phyloP scores from a whole-genome alignment of 1,140 invertebrate species.

The Papilio helenus region DNA sequence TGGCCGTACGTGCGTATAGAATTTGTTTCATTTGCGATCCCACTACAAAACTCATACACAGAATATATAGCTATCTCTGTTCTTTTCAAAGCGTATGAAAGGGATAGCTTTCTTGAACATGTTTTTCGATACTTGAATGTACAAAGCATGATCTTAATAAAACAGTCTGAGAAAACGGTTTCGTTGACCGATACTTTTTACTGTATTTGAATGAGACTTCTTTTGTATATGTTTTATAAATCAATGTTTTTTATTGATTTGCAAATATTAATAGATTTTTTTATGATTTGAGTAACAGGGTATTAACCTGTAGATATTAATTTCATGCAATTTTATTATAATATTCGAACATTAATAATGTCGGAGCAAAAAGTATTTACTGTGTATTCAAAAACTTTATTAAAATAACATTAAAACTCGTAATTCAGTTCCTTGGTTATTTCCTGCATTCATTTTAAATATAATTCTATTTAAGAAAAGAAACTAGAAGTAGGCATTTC shows the following conservation, averaged over 20 bases:
- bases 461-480: too few species aligned
- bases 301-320: neutral
- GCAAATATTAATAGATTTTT: neutral
- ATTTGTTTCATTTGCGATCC: slow-evolving; percentile 49
- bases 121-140: neutral
- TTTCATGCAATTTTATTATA: neutral
- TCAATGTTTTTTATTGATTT: neutral
- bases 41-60: neutral
- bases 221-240: neutral
- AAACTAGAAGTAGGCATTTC: too few species aligned
- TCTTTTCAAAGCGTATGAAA: neutral
- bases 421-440: too few species aligned
- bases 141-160: neutral
- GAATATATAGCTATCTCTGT: neutral
- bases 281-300: neutral
- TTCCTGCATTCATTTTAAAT: too few species aligned
- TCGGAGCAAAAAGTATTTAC: neutral
- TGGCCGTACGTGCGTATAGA: slow-evolving; percentile 61
- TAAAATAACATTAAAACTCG: neutral
- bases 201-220: neutral
- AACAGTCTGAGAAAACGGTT: slow-evolving; percentile 50
- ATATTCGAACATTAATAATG: too few species aligned
- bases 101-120: neutral
- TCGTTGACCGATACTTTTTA: slow-evolving; percentile 42
- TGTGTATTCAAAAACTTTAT: too few species aligned